Conservation (phyloP, 1,140 invertebrate genomes). For the Asobara japonica region DNA sequence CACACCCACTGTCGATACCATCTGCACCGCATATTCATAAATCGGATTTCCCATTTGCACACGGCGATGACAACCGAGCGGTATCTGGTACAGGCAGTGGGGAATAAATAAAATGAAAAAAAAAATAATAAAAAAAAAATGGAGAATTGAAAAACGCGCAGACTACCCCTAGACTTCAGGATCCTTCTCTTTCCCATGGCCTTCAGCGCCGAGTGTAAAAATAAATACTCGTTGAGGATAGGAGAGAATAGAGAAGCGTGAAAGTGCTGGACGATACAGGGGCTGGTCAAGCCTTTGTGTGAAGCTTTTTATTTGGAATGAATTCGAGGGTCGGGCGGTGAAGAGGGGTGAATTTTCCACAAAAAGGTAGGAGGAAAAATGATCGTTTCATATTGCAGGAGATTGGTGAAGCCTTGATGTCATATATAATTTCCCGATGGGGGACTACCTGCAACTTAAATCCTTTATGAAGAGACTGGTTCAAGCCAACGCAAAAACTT, state of each 20-base stretch:
- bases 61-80: conserved; percentile 8
- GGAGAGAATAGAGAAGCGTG: not conserved
- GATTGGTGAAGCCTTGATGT: not conserved
- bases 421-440: not conserved
- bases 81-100: conserved; percentile 14
- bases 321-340: not conserved
- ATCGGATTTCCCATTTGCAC: conserved; percentile 16
- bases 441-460: not conserved
- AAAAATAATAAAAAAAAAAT: not conserved
- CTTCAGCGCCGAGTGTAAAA: not conserved
- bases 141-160: not conserved
- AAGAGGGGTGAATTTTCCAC: not conserved
- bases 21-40: conserved; percentile 22
- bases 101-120: conserved; percentile 14
- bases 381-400: not conserved
- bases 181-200: not conserved
- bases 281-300: not conserved
- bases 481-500: not conserved
- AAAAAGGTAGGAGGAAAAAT: not conserved
- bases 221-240: not conserved
- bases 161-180: not conserved
- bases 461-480: not conserved
- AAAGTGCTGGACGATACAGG: not conserved
- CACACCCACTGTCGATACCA: conserved; percentile 18
- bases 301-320: not conserved